Conservation (phyloP, 2,888 invertebrate species). For the Drosophila nr. perissopoda region DNA sequence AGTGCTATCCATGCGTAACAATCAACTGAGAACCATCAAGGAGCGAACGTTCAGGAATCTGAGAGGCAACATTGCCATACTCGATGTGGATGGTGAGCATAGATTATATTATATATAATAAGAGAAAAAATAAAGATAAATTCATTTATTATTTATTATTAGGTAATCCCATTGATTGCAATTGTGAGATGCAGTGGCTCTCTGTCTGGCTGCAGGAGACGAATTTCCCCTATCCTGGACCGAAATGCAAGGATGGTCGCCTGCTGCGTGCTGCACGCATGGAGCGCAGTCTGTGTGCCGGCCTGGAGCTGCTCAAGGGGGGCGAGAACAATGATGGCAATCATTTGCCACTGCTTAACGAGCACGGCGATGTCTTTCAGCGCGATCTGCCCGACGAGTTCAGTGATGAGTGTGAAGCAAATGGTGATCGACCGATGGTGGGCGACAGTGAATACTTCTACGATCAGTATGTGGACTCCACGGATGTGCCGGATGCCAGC, state of each 20-base stretch:
- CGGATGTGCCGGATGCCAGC: constrained; percentile 84
- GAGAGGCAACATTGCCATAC: constrained; percentile 91
- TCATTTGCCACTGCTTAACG: constrained; percentile 87
- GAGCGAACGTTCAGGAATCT: constrained; percentile 91
- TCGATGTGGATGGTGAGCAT: constrained; percentile 91
- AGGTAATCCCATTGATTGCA: constrained; percentile 94
- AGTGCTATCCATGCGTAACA: constrained; percentile 91
- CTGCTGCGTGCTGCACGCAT: constrained; percentile 90
- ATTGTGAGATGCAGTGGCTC: constrained; percentile 93
- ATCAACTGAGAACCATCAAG: constrained; percentile 90
- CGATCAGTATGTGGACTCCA: constrained; percentile 93
- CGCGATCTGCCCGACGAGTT: constrained; percentile 86
- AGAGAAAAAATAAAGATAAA: not conserved
- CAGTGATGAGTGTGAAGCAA: constrained; percentile 85
- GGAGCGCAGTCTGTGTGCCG: constrained; percentile 88
- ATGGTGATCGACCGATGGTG: constrained; percentile 88
- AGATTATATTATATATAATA: not conserved
- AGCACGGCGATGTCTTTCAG: constrained; percentile 90
- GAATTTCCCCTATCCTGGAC: constrained; percentile 88
- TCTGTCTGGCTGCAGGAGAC: constrained; percentile 93
- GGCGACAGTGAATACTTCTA: constrained; percentile 93
- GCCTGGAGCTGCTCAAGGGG: constrained; percentile 71
- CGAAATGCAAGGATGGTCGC: constrained; percentile 92
- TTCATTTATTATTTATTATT: constrained; percentile 7
- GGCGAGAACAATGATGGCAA: constrained; percentile 78